Conservation (phyloP, 2,113 vertebrate genomes). For the Cercocebus atys region DNA sequence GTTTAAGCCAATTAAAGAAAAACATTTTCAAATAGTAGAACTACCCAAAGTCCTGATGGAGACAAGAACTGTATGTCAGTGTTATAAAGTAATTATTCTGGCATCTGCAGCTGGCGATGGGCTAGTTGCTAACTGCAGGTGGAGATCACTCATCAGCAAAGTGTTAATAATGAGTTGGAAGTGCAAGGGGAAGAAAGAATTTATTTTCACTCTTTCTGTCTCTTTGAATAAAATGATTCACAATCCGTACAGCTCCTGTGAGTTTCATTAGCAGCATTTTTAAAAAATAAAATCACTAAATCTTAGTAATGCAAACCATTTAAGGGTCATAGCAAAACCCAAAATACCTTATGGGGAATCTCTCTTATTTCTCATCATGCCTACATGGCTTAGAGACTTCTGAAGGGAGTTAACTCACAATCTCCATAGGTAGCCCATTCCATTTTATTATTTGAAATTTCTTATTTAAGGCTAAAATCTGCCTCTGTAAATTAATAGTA, state of each 20-base stretch:
- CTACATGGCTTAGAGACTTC: background rate
- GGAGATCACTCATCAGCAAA: background rate
- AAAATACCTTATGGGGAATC: background rate
- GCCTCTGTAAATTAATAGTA: background rate
- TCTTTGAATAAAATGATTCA: constrained; percentile 67
- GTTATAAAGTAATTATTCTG: constrained; percentile 27
- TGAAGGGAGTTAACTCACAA: background rate
- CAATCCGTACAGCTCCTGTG: background rate
- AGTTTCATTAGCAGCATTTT: background rate
- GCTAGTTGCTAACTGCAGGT: constrained; percentile 22
- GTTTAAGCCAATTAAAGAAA: background rate
- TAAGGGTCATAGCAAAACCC: constrained; percentile 48
- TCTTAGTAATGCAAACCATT: constrained; percentile 48
- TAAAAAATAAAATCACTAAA: constrained; percentile 64
- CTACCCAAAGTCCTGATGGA: background rate
- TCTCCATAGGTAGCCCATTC: background rate
- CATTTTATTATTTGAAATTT: constrained; percentile 38
- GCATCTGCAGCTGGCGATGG: background rate
- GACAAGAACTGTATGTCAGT: background rate
- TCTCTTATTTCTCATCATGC: constrained; percentile 17
- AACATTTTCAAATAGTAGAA: background rate
- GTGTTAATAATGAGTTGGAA: constrained; percentile 40
- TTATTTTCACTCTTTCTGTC: constrained; percentile 59
- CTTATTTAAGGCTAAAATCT: background rate
- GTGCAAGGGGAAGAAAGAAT: background rate